phyloP scores from a whole-genome alignment of 2,113 vertebrate genomes.

The Gambusia holbrooki region DNA sequence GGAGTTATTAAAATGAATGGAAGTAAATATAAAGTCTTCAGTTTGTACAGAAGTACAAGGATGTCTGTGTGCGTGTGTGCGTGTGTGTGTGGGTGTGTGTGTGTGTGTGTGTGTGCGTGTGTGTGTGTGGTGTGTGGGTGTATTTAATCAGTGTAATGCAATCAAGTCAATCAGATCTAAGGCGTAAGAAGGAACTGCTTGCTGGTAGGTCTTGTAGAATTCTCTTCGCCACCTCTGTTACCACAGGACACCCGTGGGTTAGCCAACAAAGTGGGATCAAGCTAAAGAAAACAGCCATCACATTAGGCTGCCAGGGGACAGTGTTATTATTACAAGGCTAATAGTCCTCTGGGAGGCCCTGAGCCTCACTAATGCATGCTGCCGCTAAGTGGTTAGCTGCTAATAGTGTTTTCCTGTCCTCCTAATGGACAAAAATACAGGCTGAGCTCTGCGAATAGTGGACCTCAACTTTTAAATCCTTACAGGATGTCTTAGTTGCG shows the following conservation, averaged over 20 bases:
- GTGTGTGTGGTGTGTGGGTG: no score
- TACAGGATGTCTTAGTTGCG: conserved; percentile 22
- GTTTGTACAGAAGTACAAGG: no score
- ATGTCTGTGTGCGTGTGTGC: no score
- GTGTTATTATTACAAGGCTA: conserved; percentile 78
- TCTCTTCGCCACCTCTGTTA: background rate
- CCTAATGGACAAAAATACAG: conserved; percentile 70
- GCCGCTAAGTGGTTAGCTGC: conserved; percentile 72
- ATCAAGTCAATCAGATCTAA: conserved; percentile 9
- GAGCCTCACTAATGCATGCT: conserved; percentile 68
- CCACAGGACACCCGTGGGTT: conserved; percentile 58
- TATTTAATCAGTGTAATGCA: background rate
- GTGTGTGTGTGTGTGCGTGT: no score
- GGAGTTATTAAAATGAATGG: no score
- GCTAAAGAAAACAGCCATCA: conserved; percentile 71
- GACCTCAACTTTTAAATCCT: conserved; percentile 28
- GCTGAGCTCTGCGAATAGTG: conserved; percentile 36
- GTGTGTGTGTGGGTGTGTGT: no score
- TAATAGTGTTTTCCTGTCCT: conserved; percentile 78
- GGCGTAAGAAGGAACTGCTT: conserved; percentile 1
- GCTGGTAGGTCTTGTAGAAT: background rate
- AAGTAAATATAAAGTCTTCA: no score
- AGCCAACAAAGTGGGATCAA: conserved; percentile 45
- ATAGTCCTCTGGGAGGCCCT: conserved; percentile 75
- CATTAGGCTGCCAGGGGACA: conserved; percentile 70